Conservation (phyloP, 2,888 invertebrate species). For the Pardosa pseudoannulata region DNA sequence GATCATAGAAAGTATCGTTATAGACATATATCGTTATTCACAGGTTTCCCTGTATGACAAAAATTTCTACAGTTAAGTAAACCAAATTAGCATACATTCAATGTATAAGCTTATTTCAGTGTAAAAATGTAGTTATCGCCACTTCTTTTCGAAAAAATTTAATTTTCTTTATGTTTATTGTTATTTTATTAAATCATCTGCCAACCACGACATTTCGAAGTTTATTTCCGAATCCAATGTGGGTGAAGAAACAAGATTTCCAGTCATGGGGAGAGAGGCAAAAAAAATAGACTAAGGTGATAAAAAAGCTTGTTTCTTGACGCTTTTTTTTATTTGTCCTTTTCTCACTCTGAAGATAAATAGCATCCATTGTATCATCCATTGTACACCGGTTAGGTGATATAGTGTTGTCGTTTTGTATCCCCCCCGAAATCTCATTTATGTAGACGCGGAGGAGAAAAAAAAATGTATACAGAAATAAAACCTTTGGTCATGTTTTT, state of each 20-base stretch:
- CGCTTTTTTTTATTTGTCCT: slow-evolving; percentile 31
- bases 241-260: background rate
- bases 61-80: too few species aligned
- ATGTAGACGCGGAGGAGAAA: background rate
- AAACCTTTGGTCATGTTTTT: background rate
- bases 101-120: too few species aligned
- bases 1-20: too few species aligned
- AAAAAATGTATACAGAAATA: background rate
- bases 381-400: slow-evolving; percentile 35
- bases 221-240: background rate
- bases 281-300: background rate
- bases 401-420: slow-evolving; percentile 53
- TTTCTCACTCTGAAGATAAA: slow-evolving; percentile 39
- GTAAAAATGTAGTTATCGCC: too few species aligned
- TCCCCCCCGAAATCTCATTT: background rate
- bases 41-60: too few species aligned
- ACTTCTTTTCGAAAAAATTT: too few species aligned
- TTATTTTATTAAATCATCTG: too few species aligned
- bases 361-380: slow-evolving; percentile 35
- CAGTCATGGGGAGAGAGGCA: background rate
- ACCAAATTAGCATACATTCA: too few species aligned
- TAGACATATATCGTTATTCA: too few species aligned
- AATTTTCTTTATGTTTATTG: too few species aligned
- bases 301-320: slow-evolving; percentile 44
- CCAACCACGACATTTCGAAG: background rate